These are phyloP conservation scores for Enteromius afrohamiltoni DNA, from an alignment of 2,797 vertebrate species.

Conservation along the genomic window DNA sequence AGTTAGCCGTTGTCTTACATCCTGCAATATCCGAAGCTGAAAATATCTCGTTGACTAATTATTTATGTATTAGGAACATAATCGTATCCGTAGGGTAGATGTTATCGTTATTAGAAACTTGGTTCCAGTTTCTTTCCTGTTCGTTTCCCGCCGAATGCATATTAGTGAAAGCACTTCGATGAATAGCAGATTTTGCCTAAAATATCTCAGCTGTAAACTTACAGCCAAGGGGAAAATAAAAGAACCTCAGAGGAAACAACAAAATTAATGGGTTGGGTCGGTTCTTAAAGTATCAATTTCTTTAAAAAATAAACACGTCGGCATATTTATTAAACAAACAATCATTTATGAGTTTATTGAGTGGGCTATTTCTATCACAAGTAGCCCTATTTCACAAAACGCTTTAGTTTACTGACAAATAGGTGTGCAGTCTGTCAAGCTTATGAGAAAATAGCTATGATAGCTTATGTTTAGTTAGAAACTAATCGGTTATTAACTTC, in stretches of 20 bases:
- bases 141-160: background rate
- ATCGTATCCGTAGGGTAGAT: background rate
- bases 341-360: background rate
- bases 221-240: background rate
- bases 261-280: background rate
- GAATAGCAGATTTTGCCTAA: background rate
- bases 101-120: constrained; percentile 7
- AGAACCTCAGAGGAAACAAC: no score
- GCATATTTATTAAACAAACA: background rate
- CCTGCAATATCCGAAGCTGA: constrained; percentile 5
- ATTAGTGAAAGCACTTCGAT: background rate
- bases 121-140: background rate
- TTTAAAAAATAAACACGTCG: background rate
- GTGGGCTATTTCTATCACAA: background rate
- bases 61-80: constrained; percentile 17
- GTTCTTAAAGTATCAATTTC: background rate
- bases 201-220: background rate
- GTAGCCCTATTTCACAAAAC: background rate
- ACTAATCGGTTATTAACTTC: background rate
- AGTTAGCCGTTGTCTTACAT: background rate
- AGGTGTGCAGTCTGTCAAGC: background rate
- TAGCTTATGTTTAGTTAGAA: background rate
- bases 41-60: constrained; percentile 1
- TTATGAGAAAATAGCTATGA: background rate
- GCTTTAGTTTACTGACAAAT: background rate